Evolutionary conservation across 2,113 vertebrate species (phyloP).

Genomic region (Sakesphorus luctuosus): DNA sequence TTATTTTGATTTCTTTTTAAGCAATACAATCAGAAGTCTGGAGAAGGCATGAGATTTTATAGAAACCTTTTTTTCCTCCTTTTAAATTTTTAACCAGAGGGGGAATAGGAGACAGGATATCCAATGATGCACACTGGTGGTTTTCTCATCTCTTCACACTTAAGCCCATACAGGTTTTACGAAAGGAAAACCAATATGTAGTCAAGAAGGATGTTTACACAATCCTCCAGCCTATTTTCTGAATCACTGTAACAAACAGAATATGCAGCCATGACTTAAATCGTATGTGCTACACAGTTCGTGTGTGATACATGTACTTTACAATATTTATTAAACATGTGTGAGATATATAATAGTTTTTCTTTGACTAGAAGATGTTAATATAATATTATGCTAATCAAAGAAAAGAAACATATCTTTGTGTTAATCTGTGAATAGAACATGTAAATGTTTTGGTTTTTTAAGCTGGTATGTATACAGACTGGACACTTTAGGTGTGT

Average conservation of each 20-base stretch:
- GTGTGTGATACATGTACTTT: neutral
- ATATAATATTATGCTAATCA: neutral
- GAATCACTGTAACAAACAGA: neutral
- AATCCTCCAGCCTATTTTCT: neutral
- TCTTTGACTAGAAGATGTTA: neutral
- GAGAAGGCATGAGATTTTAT: neutral
- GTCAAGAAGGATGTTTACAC: neutral
- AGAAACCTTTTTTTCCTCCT: neutral
- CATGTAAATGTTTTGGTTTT: neutral
- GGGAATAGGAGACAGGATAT: neutral
- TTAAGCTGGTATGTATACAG: neutral
- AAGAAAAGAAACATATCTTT: neutral
- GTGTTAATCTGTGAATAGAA: neutral
- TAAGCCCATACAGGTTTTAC: neutral
- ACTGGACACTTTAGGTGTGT: neutral
- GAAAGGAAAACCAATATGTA: neutral
- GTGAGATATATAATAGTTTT: neutral
- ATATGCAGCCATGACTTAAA: neutral
- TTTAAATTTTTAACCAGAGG: neutral
- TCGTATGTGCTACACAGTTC: neutral
- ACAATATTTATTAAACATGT: neutral
- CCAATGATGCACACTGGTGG: too few relatives aligned
- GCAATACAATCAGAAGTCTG: neutral
- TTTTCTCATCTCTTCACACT: neutral
- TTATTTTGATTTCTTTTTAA: neutral